These are phyloP conservation scores for Rapana venosa DNA, from an alignment of 2,888 invertebrate genomes.

Conservation along the genomic window DNA sequence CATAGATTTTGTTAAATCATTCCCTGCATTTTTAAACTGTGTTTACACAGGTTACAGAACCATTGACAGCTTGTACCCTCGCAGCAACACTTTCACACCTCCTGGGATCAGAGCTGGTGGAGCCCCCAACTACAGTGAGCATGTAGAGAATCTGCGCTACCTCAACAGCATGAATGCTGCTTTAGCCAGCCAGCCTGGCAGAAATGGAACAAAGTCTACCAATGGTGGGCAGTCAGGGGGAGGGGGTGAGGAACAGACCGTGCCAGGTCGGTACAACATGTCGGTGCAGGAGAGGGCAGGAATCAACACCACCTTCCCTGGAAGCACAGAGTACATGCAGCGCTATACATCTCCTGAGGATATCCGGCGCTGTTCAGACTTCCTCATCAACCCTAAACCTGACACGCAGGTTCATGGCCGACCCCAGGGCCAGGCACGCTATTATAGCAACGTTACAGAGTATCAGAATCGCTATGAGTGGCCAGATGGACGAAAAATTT, in stretches of 20 bases:
- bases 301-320: conserved; percentile 76
- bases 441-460: conserved; percentile 68
- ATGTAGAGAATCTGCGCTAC: conserved; percentile 59
- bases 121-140: conserved; percentile 54
- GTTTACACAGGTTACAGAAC: conserved; percentile 67
- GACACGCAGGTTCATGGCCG: conserved; percentile 72
- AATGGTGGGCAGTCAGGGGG: background rate
- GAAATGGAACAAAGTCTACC: background rate
- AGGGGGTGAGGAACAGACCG: too few species aligned
- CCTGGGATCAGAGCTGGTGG: conserved; percentile 52
- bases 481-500: conserved; percentile 74
- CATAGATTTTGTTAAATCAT: too few species aligned
- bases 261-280: conserved; percentile 56
- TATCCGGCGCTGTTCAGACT: conserved; percentile 65
- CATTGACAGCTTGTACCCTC: conserved; percentile 69
- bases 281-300: conserved; percentile 76
- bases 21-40: background rate
- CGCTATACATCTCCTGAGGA: conserved; percentile 65
- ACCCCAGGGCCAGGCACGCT: conserved; percentile 62
- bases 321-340: conserved; percentile 74
- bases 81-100: conserved; percentile 53
- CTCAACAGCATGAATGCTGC: conserved; percentile 61
- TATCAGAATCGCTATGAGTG: conserved; percentile 75
- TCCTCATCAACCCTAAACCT: conserved; percentile 76
- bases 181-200: background rate